Percentiles rank a stretch among this genome's conserved stretches.
Evolutionary conservation across 2,888 invertebrate species (phyloP).

Genomic region (Drosophila cognata): DNA sequence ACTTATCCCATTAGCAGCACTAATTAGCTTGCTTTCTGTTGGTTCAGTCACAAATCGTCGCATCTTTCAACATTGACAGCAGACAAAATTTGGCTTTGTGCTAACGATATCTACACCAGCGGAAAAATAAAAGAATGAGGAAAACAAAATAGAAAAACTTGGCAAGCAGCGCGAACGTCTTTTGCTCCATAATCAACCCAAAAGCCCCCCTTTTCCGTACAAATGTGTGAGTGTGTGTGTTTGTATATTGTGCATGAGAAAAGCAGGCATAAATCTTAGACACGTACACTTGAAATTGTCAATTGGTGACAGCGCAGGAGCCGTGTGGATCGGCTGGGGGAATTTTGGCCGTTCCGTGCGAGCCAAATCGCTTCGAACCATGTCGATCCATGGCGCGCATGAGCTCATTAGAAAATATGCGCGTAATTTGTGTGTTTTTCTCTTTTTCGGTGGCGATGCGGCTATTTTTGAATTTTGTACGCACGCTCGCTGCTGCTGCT

Average conservation of each 20-base stretch:
- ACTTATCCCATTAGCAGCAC: constrained; percentile 62
- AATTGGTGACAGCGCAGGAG: constrained; percentile 30
- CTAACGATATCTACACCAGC: constrained; percentile 64
- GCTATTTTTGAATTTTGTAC: constrained; percentile 70
- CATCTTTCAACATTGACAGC: constrained; percentile 76
- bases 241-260: constrained; percentile 7
- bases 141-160: constrained; percentile 38
- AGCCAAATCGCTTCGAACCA: constrained; percentile 64
- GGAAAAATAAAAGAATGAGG: constrained; percentile 5
- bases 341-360: constrained; percentile 39
- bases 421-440: constrained; percentile 74
- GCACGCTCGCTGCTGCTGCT: constrained; percentile 19
- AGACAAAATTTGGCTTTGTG: constrained; percentile 64
- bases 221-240: not conserved
- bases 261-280: constrained; percentile 71
- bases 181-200: constrained; percentile 42
- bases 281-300: constrained; percentile 46
- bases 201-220: not conserved
- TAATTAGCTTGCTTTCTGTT: constrained; percentile 66
- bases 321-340: constrained; percentile 4
- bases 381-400: constrained; percentile 68
- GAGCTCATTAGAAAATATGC: constrained; percentile 81
- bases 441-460: constrained; percentile 5
- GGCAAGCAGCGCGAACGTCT: constrained; percentile 40
- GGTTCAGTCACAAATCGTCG: constrained; percentile 63